Base-by-base conservation (phyloP, 2,113 vertebrate genomes). In the Chrysochloris asiatica region DNA sequence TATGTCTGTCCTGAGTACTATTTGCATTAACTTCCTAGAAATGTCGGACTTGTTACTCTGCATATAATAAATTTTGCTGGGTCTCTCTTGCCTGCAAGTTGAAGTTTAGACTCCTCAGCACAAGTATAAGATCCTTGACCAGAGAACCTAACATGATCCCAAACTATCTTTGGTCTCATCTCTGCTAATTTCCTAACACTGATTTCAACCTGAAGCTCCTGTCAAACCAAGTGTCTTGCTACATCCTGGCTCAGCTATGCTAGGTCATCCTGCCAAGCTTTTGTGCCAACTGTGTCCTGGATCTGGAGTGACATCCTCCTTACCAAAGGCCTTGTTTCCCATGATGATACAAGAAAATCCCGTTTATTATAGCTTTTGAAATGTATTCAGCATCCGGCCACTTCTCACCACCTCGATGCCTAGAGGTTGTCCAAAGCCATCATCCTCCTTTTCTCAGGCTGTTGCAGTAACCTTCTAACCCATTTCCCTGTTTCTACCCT, bases 371-470 rank as follows among this genome's bases (percentile, higher is more conserved):
- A 13, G 33, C 63, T 50, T 77, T 33, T 45, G 38, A 72, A 50
- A 21, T 28, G 2, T 43, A 11, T 38, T 48, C 11, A 36, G 19
- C n/a, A 30, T 43, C 43, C 41, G 41, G 36, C 38, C 0, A 0
- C 54, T 52, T 48, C 43, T 75, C 16, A 14, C 36, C 19, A 2
- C 28, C 50, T 80, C 33, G 22, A 33, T 2, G 0, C 24, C 3
- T 13, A 6, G 8, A 1, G 26, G 0, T 0, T 16, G 33, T 56
- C 73, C 76, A 21, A 12, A 56, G 80, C 43, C 28, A 12, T 36
- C 24, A 0, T 8, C 1, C 0, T 83, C 19, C 45, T 59, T 77
- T 67, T 28, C 41, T 79, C 36, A 33, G 4, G 13, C 10, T n/a
- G 3, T 13, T 21, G n/a, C 24, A 24, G 0, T 4, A 16, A 30